Percentiles rank a stretch among this genome's conserved stretches.
phyloP scores from a whole-genome alignment of 2,888 invertebrate genomes.

The Bombylius major region DNA sequence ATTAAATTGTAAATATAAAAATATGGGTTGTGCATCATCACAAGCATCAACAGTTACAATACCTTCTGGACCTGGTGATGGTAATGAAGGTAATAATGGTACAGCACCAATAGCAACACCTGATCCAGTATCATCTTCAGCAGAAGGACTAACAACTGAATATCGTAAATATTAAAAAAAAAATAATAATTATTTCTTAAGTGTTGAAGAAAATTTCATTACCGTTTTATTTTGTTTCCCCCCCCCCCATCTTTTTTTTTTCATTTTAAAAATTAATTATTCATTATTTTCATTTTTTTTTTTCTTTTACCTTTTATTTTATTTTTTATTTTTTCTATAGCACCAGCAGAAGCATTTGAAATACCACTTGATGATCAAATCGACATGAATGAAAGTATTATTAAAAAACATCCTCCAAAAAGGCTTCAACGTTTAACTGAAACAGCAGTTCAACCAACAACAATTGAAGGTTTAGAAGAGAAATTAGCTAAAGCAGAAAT shows the following conservation, averaged over 20 bases:
- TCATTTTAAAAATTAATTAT: too few relatives aligned
- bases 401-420: slow-evolving; percentile 51
- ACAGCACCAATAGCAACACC: neutral
- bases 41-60: slow-evolving; percentile 8
- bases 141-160: too few relatives aligned
- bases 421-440: slow-evolving; percentile 55
- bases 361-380: slow-evolving; percentile 43
- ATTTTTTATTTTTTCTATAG: slow-evolving; percentile 13
- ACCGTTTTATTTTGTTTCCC: neutral
- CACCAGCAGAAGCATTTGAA: slow-evolving; percentile 46
- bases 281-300: too few relatives aligned
- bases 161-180: too few relatives aligned
- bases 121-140: too few relatives aligned
- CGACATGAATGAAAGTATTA: slow-evolving; percentile 30
- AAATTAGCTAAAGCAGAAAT: slow-evolving; percentile 61
- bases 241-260: too few relatives aligned
- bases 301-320: too few relatives aligned
- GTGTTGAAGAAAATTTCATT: too few relatives aligned
- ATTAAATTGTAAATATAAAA: slow-evolving; percentile 6
- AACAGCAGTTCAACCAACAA: slow-evolving; percentile 39
- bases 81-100: neutral
- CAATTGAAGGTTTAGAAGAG: slow-evolving; percentile 52
- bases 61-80: too few relatives aligned
- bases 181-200: too few relatives aligned
- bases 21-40: slow-evolving; percentile 21